phyloP scores from a whole-genome alignment of 2,797 vertebrate genomes.

The Dermochelys coriacea region DNA sequence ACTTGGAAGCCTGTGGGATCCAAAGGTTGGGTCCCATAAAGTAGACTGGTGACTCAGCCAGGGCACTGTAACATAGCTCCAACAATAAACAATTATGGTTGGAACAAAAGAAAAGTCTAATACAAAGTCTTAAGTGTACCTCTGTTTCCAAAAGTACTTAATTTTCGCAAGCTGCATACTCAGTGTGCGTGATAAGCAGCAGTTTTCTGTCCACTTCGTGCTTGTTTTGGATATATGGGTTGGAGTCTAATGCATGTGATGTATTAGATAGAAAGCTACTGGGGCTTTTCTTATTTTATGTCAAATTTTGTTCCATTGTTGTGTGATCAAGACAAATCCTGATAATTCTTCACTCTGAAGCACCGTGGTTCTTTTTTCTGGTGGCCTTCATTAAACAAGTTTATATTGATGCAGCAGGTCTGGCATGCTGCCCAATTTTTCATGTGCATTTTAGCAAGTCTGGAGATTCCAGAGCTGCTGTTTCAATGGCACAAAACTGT shows the following conservation, averaged over 20 bases:
- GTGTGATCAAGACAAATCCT: not conserved
- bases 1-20: not conserved
- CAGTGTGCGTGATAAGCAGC: not conserved
- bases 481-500: conserved; percentile 10
- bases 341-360: conserved; percentile 41
- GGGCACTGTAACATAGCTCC: not conserved
- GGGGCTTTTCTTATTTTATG: conserved; percentile 25
- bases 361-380: conserved; percentile 27
- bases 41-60: not conserved
- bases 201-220: not conserved
- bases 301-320: conserved; percentile 30
- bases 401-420: conserved; percentile 28
- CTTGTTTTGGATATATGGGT: not conserved
- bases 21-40: not conserved
- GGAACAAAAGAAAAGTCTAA: not conserved
- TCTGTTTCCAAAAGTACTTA: not conserved
- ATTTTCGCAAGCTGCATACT: conserved; percentile 1
- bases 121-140: not conserved
- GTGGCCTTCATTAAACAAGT: not conserved
- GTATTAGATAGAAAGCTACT: conserved; percentile 39
- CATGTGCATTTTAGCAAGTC: conserved; percentile 4
- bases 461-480: conserved; percentile 44
- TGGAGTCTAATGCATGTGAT: rapidly evolving
- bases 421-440: not conserved
- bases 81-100: not conserved